Conservation (phyloP, 2,888 invertebrate genomes). For the Drosophila sordidula region DNA sequence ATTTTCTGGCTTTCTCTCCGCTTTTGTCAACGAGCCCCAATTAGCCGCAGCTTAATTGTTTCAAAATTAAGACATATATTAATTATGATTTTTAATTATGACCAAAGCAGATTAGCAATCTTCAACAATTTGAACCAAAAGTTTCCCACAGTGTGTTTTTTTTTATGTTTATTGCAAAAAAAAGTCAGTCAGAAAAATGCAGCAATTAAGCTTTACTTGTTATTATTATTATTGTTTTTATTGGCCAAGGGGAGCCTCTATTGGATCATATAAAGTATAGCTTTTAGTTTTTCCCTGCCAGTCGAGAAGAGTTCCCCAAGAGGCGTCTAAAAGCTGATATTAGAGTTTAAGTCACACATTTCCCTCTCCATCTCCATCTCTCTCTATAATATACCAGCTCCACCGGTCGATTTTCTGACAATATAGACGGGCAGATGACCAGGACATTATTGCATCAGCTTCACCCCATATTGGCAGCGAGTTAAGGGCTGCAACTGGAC, state of each 20-base stretch:
- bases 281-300: too few relatives aligned
- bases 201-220: too few relatives aligned
- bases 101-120: constrained; percentile 9
- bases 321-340: too few relatives aligned
- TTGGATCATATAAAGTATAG: too few relatives aligned
- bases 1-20: constrained; percentile 28
- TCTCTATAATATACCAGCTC: too few relatives aligned
- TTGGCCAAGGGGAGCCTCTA: too few relatives aligned
- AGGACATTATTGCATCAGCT: too few relatives aligned
- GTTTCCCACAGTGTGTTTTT: constrained; percentile 16
- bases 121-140: not conserved
- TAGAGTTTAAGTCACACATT: too few relatives aligned
- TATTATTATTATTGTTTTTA: too few relatives aligned
- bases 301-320: too few relatives aligned
- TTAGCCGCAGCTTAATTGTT: constrained; percentile 27
- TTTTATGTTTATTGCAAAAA: not conserved
- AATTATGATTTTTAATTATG: constrained; percentile 9
- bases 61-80: constrained; percentile 13
- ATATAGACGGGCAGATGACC: not conserved
- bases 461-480: not conserved
- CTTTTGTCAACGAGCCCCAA: constrained; percentile 48
- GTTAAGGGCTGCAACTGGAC: constrained; percentile 42
- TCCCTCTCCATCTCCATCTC: too few relatives aligned
- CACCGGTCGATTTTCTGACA: not conserved
- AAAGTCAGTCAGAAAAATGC: not conserved